phyloP scores from a whole-genome alignment of 2,113 vertebrate genomes.

The Saguinus imperator region DNA sequence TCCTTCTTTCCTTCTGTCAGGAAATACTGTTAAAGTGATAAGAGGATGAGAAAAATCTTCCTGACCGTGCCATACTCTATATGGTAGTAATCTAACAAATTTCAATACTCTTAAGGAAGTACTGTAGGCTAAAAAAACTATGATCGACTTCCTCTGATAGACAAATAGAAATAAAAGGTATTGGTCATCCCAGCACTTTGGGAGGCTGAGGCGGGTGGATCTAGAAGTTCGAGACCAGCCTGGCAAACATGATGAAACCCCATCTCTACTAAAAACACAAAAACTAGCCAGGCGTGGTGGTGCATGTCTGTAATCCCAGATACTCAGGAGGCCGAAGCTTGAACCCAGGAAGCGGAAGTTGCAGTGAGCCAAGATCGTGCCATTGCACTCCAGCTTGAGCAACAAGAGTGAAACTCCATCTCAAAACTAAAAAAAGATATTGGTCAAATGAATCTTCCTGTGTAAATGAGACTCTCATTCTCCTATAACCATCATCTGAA shows the following conservation, averaged over 20 bases:
- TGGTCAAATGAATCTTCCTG: background rate
- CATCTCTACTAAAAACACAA: too few species aligned
- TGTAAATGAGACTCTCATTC: background rate
- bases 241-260: too few species aligned
- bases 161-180: background rate
- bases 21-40: background rate
- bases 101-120: background rate
- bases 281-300: too few species aligned
- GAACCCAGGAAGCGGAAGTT: too few species aligned
- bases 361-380: too few species aligned
- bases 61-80: background rate
- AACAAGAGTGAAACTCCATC: too few species aligned
- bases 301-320: too few species aligned
- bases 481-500: background rate
- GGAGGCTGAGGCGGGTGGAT: too few species aligned
- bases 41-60: background rate
- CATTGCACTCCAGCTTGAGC: too few species aligned
- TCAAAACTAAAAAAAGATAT: background rate
- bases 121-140: background rate
- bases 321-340: too few species aligned
- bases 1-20: background rate
- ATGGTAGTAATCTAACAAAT: background rate
- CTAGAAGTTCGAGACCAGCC: too few species aligned
- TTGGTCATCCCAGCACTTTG: background rate
- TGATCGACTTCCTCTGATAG: background rate